A percentile compares a stretch with the other conserved stretches of the same genome.
phyloP scores from a whole-genome alignment of 1,140 invertebrate genomes.

The Elysia chlorotica region DNA sequence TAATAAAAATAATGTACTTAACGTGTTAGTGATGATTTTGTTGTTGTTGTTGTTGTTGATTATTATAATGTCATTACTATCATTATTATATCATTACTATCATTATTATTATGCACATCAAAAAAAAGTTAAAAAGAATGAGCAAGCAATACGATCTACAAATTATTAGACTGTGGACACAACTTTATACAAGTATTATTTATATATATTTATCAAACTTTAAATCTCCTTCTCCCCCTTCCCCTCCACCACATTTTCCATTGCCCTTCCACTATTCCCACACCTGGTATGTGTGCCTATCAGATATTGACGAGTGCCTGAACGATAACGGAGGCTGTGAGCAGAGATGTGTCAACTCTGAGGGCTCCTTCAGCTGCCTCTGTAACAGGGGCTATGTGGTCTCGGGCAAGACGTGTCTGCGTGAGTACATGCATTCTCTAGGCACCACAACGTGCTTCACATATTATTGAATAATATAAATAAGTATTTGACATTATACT shows the following conservation, averaged over 20 bases:
- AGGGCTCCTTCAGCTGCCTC: conserved; percentile 85
- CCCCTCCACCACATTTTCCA: not conserved
- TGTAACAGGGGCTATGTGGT: conserved; percentile 77
- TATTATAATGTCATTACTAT: no score
- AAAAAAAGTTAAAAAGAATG: no score
- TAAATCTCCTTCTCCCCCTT: not conserved
- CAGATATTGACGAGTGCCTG: conserved; percentile 88
- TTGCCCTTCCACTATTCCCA: not conserved
- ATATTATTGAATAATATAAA: no score
- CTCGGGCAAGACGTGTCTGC: conserved; percentile 69
- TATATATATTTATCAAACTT: not conserved
- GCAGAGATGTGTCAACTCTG: conserved; percentile 73
- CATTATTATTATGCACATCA: no score
- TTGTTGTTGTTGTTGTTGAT: no score
- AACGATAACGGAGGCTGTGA: conserved; percentile 76
- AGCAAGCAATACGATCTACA: not conserved
- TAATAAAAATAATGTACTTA: no score
- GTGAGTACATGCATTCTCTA: conserved; percentile 26
- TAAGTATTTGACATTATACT: no score
- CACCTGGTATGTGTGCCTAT: conserved; percentile 24
- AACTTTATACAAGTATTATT: no score
- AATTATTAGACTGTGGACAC: not conserved
- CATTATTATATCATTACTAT: no score
- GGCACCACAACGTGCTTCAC: no score
- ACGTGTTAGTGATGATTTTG: no score